Percentiles rank a stretch among this genome's conserved stretches.
Evolutionary conservation across 1,140 invertebrate species (phyloP).

Genomic region (Ceratitis capitata): DNA sequence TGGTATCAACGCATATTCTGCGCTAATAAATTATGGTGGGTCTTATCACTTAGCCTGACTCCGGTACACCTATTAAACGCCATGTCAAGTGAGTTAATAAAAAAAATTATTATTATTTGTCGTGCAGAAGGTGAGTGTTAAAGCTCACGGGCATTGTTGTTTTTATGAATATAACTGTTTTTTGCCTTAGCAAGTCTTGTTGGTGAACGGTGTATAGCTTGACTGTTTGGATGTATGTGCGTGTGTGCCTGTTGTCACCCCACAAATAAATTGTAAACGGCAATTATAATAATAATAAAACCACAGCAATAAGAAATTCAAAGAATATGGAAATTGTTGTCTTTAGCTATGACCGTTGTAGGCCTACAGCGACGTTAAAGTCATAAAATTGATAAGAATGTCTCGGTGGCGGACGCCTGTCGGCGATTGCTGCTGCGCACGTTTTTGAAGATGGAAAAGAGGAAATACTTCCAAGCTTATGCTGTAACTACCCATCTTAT

Average conservation of each 20-base stretch:
- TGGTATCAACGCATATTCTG: neutral
- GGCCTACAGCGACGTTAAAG: slow-evolving; percentile 8
- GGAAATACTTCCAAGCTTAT: too few relatives aligned
- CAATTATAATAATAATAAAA: slow-evolving; percentile 12
- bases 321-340: neutral
- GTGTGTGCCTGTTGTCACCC: neutral
- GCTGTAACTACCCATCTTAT: too few relatives aligned
- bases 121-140: neutral
- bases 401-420: neutral
- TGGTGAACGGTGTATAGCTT: neutral
- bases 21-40: slow-evolving; percentile 30
- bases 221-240: neutral
- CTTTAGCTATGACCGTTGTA: neutral
- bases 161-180: neutral
- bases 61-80: slow-evolving; percentile 31
- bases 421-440: neutral
- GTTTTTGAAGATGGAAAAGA: too few relatives aligned
- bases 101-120: slow-evolving; percentile 5
- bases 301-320: neutral
- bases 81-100: slow-evolving; percentile 36
- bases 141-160: neutral
- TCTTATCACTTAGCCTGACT: slow-evolving; percentile 16
- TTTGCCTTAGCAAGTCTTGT: neutral
- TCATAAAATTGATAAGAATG: slow-evolving; percentile 32
- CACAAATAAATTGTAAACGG: slow-evolving; percentile 19